Percentiles rank a stretch among this genome's conserved stretches.
Evolutionary conservation across 2,113 vertebrate genomes (phyloP).

Genomic region (Geothlypis trichas): DNA sequence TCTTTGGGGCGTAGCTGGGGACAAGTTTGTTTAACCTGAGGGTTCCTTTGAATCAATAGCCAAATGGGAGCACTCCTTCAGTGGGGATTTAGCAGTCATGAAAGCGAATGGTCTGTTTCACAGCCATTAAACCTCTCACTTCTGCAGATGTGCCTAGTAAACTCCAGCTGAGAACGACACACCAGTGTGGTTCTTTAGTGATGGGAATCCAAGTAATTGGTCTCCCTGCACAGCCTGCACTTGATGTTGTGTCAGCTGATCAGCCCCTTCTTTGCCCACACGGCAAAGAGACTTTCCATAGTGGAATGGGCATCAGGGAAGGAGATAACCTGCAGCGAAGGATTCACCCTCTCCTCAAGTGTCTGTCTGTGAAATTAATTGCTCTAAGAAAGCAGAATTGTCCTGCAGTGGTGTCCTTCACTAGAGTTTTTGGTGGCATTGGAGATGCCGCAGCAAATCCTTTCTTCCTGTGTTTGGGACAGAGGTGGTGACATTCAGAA

Average conservation of each 20-base stretch:
- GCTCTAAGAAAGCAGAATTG: background rate
- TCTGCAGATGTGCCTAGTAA: background rate
- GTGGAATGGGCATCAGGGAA: background rate
- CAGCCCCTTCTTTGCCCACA: background rate
- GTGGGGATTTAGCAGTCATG: background rate
- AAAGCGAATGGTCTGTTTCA: slow-evolving; percentile 20
- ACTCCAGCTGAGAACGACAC: background rate
- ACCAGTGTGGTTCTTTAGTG: background rate
- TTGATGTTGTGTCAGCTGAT: background rate
- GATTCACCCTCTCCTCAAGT: background rate
- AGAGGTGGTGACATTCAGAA: background rate
- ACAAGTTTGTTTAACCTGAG: background rate
- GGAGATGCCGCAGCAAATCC: background rate
- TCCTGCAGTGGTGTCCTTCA: background rate
- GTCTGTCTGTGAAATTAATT: background rate
- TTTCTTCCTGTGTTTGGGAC: background rate
- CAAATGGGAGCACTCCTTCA: background rate
- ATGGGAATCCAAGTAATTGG: background rate
- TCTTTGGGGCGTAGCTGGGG: background rate
- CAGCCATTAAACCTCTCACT: background rate
- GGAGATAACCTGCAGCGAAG: background rate
- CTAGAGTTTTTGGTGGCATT: background rate
- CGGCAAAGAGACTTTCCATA: background rate
- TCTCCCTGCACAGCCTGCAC: background rate
- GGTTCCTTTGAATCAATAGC: background rate